These are phyloP conservation scores for Catocala fraxini DNA, from an alignment of 2,888 invertebrate species.

Conservation along the genomic window DNA sequence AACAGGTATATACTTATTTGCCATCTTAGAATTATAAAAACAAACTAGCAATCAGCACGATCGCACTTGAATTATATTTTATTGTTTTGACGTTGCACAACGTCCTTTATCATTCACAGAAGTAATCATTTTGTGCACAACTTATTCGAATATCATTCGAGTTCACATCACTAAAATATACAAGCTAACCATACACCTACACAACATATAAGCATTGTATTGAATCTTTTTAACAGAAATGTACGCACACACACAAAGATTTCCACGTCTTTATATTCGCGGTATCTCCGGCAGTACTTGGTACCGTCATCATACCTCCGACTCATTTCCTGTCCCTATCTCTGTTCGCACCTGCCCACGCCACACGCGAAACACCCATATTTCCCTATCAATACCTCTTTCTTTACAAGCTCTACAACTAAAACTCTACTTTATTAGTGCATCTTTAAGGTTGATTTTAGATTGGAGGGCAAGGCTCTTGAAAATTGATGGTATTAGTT, in stretches of 20 bases:
- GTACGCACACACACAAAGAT: not conserved
- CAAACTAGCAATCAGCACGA: too few species aligned
- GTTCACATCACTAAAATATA: too few species aligned
- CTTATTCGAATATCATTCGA: too few species aligned
- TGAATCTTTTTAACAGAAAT: too few species aligned
- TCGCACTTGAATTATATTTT: too few species aligned
- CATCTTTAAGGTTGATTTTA: slow-evolving; percentile 18
- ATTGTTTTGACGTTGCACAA: too few species aligned
- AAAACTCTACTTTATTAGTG: not conserved
- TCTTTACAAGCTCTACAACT: slow-evolving; percentile 20
- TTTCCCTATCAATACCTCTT: slow-evolving; percentile 66
- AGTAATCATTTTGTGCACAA: too few species aligned
- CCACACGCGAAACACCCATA: slow-evolving; percentile 68
- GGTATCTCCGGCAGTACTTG: slow-evolving; percentile 25
- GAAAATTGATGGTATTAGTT: slow-evolving; percentile 57
- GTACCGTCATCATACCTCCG: slow-evolving; percentile 45
- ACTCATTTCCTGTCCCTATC: slow-evolving; percentile 52
- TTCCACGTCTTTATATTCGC: slow-evolving; percentile 9
- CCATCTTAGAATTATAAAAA: too few species aligned
- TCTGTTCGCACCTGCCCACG: slow-evolving; percentile 55
- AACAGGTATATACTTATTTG: too few species aligned
- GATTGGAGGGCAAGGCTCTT: slow-evolving; percentile 14
- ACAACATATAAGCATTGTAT: too few species aligned
- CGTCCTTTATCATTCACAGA: too few species aligned
- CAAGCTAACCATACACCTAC: too few species aligned